These are phyloP conservation scores for Caenorhabditis doughertyi DNA, from an alignment of 2,888 invertebrate species.

Conservation along the genomic window DNA sequence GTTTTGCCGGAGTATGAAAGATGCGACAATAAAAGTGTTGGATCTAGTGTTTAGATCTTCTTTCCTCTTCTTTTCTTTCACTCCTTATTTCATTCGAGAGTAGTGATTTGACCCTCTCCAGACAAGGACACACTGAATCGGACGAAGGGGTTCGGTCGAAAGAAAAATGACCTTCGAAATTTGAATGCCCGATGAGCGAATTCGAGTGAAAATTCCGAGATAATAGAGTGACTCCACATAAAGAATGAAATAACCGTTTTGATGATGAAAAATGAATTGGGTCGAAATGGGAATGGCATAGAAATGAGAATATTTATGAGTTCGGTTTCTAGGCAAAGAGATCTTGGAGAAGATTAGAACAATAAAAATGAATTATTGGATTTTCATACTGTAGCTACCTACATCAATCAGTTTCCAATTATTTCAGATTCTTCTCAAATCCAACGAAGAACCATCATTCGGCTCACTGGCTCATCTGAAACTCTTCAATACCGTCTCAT, in stretches of 20 bases:
- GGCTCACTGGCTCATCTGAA: slow-evolving; percentile 69
- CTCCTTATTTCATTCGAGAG: slow-evolving; percentile 36
- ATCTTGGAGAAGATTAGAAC: neutral
- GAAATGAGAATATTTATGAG: slow-evolving; percentile 20
- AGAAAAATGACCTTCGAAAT: slow-evolving; percentile 41
- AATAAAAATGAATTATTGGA: neutral
- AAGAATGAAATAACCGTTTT: neutral
- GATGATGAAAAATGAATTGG: slow-evolving; percentile 23
- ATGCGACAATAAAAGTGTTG: slow-evolving; percentile 48
- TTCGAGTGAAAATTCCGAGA: slow-evolving; percentile 5
- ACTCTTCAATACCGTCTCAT: slow-evolving; percentile 66
- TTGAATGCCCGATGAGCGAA: slow-evolving; percentile 27
- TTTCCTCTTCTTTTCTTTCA: neutral
- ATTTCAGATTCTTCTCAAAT: slow-evolving; percentile 72
- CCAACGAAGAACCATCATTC: slow-evolving; percentile 66
- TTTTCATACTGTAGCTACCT: too few species aligned
- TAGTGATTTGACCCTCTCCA: slow-evolving; percentile 56
- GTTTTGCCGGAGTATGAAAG: slow-evolving; percentile 17
- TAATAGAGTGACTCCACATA: slow-evolving; percentile 5
- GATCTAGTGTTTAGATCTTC: slow-evolving; percentile 36
- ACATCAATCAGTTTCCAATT: neutral
- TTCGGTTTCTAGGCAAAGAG: neutral
- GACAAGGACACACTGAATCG: slow-evolving; percentile 45
- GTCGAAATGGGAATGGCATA: neutral
- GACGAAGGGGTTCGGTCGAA: neutral